Percentiles rank a stretch among this genome's conserved stretches.
phyloP scores from a whole-genome alignment of 2,797 vertebrate species.

The Heteromormyrus szaboi region DNA sequence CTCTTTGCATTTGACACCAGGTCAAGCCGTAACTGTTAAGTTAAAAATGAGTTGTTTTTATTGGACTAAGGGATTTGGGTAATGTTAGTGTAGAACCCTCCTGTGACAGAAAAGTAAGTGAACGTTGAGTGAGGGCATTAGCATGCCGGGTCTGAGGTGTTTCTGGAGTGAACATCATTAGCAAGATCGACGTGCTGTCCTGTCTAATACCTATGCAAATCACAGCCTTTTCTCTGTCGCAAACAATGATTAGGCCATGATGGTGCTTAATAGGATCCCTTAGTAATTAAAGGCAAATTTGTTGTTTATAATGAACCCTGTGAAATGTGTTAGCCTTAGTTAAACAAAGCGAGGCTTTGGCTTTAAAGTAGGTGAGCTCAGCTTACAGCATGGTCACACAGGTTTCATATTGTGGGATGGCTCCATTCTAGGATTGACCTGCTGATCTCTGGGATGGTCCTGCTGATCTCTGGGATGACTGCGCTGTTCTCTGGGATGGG shows the following conservation, averaged over 20 bases:
- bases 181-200: neutral
- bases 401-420: conserved; percentile 28
- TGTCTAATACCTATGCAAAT: conserved; percentile 10
- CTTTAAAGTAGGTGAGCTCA: conserved; percentile 27
- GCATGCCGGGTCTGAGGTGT: neutral
- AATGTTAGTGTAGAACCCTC: neutral
- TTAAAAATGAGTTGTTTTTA: neutral
- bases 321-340: conserved; percentile 26
- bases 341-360: conserved; percentile 23
- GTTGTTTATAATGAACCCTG: neutral
- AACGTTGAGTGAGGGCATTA: neutral
- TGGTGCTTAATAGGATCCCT: neutral
- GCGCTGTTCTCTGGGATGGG: neutral
- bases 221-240: neutral
- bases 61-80: neutral
- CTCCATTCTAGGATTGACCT: neutral
- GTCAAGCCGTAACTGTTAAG: neutral
- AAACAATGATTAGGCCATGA: neutral
- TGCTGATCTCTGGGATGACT: conserved; percentile 25
- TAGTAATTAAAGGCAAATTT: conserved; percentile 11
- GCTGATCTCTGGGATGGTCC: conserved; percentile 18
- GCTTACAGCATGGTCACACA: conserved; percentile 29
- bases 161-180: conserved; percentile 3
- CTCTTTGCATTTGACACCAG: neutral
- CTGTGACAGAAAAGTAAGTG: neutral